Evolutionary conservation across 2,888 invertebrate species (phyloP).

Genomic region (Pecten maximus): DNA sequence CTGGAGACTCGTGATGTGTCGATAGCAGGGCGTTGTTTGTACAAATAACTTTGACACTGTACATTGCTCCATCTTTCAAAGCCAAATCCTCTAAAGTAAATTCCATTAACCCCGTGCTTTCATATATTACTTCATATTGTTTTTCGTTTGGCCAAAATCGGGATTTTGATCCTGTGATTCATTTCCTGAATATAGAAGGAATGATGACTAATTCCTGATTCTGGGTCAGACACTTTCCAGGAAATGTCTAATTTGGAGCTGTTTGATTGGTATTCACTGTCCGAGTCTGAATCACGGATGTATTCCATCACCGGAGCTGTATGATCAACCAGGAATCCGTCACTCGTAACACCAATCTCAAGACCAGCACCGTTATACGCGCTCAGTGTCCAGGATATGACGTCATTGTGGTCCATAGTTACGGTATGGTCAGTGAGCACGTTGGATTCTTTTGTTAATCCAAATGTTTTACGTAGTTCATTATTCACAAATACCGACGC

Average conservation of each 20-base stretch:
- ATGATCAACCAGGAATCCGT: constrained; percentile 58
- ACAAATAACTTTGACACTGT: constrained; percentile 50
- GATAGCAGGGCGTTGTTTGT: constrained; percentile 48
- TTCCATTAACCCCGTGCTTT: background rate
- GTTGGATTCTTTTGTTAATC: background rate
- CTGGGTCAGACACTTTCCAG: constrained; percentile 48
- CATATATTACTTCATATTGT: constrained; percentile 4
- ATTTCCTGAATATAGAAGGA: constrained; percentile 42
- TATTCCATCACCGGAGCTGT: constrained; percentile 54
- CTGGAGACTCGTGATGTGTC: constrained; percentile 45
- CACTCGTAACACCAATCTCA: constrained; percentile 39
- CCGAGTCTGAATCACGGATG: constrained; percentile 36
- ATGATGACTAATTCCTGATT: constrained; percentile 51
- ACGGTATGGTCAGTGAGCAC: constrained; percentile 55
- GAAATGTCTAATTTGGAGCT: constrained; percentile 26
- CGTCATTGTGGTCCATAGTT: constrained; percentile 52
- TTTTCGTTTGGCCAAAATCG: constrained; percentile 43
- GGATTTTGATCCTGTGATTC: constrained; percentile 37
- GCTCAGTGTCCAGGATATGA: constrained; percentile 49
- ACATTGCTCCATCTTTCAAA: constrained; percentile 44
- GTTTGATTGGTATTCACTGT: constrained; percentile 39
- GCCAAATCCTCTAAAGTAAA: background rate
- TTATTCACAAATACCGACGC: constrained; percentile 51
- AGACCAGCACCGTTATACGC: constrained; percentile 60
- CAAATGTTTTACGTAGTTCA: constrained; percentile 43